These are phyloP conservation scores for Stenurella melanura DNA, from an alignment of 2,888 invertebrate genomes.

Conservation along the genomic window DNA sequence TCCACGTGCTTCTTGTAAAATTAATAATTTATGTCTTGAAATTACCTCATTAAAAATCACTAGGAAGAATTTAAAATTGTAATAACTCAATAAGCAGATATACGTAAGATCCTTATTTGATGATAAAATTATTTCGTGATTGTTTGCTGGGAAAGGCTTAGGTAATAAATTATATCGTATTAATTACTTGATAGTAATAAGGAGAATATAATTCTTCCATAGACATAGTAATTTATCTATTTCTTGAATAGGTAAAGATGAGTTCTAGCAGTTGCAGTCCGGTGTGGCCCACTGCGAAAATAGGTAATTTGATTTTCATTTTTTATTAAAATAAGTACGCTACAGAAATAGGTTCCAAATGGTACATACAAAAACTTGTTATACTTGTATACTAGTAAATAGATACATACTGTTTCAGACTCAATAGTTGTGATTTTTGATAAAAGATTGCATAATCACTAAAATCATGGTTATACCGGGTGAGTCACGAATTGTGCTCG, in stretches of 20 bases:
- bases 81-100: background rate
- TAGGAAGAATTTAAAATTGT: background rate
- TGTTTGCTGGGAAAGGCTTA: background rate
- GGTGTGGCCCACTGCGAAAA: too few species aligned
- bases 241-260: background rate
- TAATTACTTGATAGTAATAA: background rate
- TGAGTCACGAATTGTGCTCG: too few species aligned
- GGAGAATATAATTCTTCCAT: background rate
- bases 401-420: too few species aligned
- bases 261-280: too few species aligned
- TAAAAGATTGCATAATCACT: too few species aligned
- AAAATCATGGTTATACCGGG: too few species aligned
- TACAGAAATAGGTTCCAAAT: too few species aligned
- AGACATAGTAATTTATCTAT: background rate
- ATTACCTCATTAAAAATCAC: background rate
- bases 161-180: background rate
- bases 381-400: too few species aligned
- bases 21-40: background rate
- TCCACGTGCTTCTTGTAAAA: background rate
- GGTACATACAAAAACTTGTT: too few species aligned
- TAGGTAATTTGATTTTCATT: too few species aligned
- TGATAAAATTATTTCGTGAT: background rate
- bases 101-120: slow-evolving; percentile 2
- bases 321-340: too few species aligned
- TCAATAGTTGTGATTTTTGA: too few species aligned